phyloP scores from a whole-genome alignment of 1,140 invertebrate species.

The Drosophila truncata region DNA sequence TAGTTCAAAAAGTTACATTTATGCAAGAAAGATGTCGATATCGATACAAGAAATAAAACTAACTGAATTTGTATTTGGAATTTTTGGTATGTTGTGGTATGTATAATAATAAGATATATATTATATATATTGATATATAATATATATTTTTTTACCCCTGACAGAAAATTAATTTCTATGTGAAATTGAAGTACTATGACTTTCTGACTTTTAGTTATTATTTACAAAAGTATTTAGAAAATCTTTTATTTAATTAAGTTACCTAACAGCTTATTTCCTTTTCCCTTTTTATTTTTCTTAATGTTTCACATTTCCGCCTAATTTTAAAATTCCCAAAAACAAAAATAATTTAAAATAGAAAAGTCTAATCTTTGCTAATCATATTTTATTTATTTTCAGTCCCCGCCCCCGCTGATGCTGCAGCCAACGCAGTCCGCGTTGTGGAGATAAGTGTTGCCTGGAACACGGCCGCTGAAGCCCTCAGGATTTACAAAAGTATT shows the following conservation, averaged over 20 bases:
- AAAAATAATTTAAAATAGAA: background rate
- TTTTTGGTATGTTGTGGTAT: too few relatives aligned
- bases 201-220: background rate
- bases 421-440: slow-evolving; percentile 53
- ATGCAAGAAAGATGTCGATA: background rate
- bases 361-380: background rate
- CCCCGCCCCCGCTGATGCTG: slow-evolving; percentile 44
- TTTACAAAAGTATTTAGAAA: background rate
- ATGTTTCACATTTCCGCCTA: too few relatives aligned
- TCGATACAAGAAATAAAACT: background rate
- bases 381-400: slow-evolving; percentile 10
- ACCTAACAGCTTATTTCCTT: background rate
- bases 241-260: background rate
- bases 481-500: slow-evolving; percentile 8
- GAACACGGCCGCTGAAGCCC: slow-evolving; percentile 53
- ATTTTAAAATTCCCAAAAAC: too few relatives aligned
- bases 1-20: background rate
- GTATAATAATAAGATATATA: too few relatives aligned
- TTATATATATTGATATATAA: too few relatives aligned
- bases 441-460: slow-evolving; percentile 49
- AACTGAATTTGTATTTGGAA: background rate
- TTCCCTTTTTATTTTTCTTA: background rate
- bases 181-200: background rate
- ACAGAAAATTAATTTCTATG: background rate
- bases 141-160: too few relatives aligned